A percentile compares a stretch with the other conserved stretches of the same genome.
Conservation (phyloP, 2,113 vertebrate genomes). For the Symphodus melops region DNA sequence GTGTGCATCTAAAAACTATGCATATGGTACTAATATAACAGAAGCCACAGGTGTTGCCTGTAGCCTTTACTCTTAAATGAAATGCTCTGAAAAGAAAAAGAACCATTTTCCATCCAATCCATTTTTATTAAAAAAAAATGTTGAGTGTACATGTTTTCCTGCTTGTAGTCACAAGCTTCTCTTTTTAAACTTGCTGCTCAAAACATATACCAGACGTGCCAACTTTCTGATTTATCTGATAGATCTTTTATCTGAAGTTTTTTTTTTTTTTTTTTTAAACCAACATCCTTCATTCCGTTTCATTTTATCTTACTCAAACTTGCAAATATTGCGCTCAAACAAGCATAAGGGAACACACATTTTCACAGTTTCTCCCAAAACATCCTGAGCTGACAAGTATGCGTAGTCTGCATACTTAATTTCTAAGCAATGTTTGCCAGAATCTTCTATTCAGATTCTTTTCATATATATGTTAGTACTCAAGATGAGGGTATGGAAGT, state of each 20-base stretch:
- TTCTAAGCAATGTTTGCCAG: not conserved
- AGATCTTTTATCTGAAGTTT: not conserved
- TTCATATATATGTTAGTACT: conserved; percentile 13
- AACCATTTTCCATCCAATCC: too few species aligned
- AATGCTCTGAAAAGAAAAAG: too few species aligned
- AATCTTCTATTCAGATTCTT: conserved; percentile 19
- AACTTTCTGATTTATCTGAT: not conserved
- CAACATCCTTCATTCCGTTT: conserved; percentile 20
- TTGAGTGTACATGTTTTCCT: not conserved
- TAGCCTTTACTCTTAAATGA: too few species aligned
- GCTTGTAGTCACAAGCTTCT: not conserved
- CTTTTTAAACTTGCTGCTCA: conserved; percentile 4
- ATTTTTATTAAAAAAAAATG: too few species aligned
- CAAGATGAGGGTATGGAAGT: conserved; percentile 7
- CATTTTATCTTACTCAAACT: conserved; percentile 10
- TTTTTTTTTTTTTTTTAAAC: not conserved
- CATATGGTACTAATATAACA: too few species aligned
- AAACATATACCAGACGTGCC: not conserved
- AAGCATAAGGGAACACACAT: not conserved
- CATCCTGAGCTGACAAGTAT: conserved; percentile 25
- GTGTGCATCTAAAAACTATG: too few species aligned
- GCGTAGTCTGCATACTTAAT: conserved; percentile 18
- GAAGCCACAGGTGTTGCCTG: too few species aligned
- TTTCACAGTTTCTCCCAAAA: conserved; percentile 5
- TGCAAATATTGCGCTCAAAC: conserved; percentile 13